Evolutionary conservation across 35 echinoderm and acorn worm species (phyloP), one percentile per base, ranked within the genome.

Genomic region (Heliocidaris erythrogramma): DNA sequence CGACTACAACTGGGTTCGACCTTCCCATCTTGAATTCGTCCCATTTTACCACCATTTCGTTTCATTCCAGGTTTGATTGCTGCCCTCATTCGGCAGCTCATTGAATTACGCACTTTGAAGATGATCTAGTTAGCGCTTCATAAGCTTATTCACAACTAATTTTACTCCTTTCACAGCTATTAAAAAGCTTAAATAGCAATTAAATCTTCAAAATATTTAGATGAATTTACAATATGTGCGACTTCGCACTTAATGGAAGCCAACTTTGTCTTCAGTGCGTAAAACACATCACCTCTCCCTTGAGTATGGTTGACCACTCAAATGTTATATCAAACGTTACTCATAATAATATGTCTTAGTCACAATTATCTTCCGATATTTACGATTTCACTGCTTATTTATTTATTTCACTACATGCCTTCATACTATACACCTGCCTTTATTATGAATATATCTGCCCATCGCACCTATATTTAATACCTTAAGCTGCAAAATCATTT

Each of bases 11-110:
- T 59, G n/a, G 91, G 48, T 52, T 48, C 47, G 13, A 92, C n/a
- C 21, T 92, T 92, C 48, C 91, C 91, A 32, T 92, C 91, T 30
- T 92, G 91, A 92, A 92, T 92, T 30, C 91, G 13, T 59, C 91
- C 9, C 47, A 30, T 92, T 92, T 30, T 92, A 13, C 91, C 91
- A 52, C 50, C 91, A 59, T 92, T 59, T 52, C 49, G 49, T 92
- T 59, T 92, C 91, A 52, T 92, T 92, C 48, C 91, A 92, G 91
- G 91, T 92, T 92, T 92, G 91, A 92, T 21, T 0, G 21, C 65
- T 78, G 65, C 21, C 52, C 65, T 7, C 65, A 27, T 78, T 0
- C 7, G 65, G 65, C 65, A 78, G 65, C 21, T 78, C 65, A 4
- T 78, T 78, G 18, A 78, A 8, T 78, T 78, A 78, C 65, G 65